These are phyloP conservation scores for Oxyscelio sp. DNA, from an alignment of 2,888 invertebrate genomes.

Conservation along the genomic window DNA sequence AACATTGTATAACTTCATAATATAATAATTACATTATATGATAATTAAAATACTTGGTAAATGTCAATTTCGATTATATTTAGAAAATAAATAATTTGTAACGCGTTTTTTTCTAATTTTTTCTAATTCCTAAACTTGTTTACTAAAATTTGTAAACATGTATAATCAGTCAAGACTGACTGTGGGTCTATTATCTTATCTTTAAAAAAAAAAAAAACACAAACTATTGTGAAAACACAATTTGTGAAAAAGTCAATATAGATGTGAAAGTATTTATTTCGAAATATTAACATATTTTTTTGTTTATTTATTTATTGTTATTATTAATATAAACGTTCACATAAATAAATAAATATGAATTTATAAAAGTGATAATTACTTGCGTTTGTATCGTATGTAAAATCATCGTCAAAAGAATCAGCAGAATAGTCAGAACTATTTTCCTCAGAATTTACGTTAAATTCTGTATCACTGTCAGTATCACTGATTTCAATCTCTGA, in stretches of 20 bases:
- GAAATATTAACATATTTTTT: background rate
- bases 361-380: constrained; percentile 1
- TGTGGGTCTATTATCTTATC: no score
- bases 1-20: constrained; percentile 6
- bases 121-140: no score
- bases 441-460: background rate
- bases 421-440: constrained; percentile 8
- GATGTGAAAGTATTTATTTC: background rate
- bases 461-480: background rate
- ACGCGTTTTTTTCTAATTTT: no score
- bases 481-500: constrained; percentile 10
- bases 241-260: background rate
- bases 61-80: constrained; percentile 52
- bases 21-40: background rate
- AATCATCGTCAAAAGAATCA: background rate
- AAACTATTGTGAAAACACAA: no score
- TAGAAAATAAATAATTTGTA: constrained; percentile 24
- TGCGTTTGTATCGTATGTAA: background rate
- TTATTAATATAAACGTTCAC: background rate
- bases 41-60: constrained; percentile 25
- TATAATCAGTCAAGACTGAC: no score
- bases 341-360: constrained; percentile 3
- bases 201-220: no score
- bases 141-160: no score
- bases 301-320: background rate